Evolutionary conservation across 1,140 invertebrate species (phyloP), one percentile per base, ranked within the genome.

Genomic region (Brachionus paranguensis): DNA sequence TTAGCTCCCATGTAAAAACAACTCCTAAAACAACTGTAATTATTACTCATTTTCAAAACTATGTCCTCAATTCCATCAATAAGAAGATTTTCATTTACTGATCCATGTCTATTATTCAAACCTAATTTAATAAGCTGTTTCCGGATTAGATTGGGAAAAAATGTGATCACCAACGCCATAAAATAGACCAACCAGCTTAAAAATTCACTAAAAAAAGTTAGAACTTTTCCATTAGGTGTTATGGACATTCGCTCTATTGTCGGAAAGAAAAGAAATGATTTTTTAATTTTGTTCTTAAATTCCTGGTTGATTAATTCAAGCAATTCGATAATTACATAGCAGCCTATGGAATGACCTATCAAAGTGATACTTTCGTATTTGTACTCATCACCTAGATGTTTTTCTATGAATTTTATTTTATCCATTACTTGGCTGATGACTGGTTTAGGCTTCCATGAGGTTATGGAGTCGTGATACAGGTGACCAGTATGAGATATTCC

Each of bases 331-430:
- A 92, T 91, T 85, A 95, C 93, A 91, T 94, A 94, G 85, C 92
- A 91, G 1, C 95, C 95, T 86, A 95, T 93, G 0, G 95, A 96
- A 91, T 96, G 95, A 1, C 93, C 94, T 85, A 96, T 91, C 0
- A 95, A 86, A 88, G 94, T 92, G 3, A 96, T 84, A 72, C 85
- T 37, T 33, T 83, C 60, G 27, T 50, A 33, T 47, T 33, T 10
- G 37, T 47, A 41, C 20, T 83, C 45, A 64, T 79, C 53, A 4
- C 29, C 53, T 5, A 68, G 27, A 43, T 70, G 68, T 84, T 92
- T 91, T 83, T 92, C 90, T 60, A 95, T 92, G 88, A 95, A 95
- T 64, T 92, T 90, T 12, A 92, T 90, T 89, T 95, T 95, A 87
- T 95, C 93, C n/a, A 92, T 86, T n/a, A 94, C 89, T 90, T 96